Percentiles rank a stretch among this genome's conserved stretches.
Conservation (phyloP, 30 jellyfish, hydroid and myxozoan species). For the Aurelia aurita region DNA sequence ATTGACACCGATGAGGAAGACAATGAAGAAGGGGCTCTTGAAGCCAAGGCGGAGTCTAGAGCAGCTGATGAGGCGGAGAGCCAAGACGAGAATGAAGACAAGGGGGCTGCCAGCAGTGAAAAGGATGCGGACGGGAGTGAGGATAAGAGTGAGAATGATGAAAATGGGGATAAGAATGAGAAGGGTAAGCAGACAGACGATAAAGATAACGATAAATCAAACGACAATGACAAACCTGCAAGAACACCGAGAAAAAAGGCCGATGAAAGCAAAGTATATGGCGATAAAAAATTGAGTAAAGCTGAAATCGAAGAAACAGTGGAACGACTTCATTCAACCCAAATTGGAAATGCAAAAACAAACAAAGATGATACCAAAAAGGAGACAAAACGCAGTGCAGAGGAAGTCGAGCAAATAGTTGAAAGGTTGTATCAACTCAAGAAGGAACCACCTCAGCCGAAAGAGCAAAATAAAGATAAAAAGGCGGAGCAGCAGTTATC, state of each 20-base stretch:
- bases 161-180: background rate
- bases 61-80: conserved; percentile 17
- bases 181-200: conserved; percentile 1
- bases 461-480: background rate
- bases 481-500: conserved; percentile 13
- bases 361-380: background rate
- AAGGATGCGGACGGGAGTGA: background rate
- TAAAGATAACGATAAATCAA: background rate
- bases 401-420: conserved; percentile 59
- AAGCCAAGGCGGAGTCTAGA: background rate
- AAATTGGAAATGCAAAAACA: conserved; percentile 13
- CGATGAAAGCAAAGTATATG: conserved; percentile 34
- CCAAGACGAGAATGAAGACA: conserved; percentile 14
- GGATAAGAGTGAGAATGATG: background rate
- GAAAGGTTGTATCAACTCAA: conserved; percentile 47
- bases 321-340: conserved; percentile 40
- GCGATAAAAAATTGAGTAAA: conserved; percentile 35
- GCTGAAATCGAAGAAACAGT: conserved; percentile 28
- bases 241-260: conserved; percentile 5
- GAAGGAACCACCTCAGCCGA: conserved; percentile 20
- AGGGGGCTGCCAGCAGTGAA: conserved; percentile 1
- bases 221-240: background rate
- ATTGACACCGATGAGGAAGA: conserved; percentile 1
- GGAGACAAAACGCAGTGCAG: conserved; percentile 40
- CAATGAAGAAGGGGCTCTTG: no score